phyloP scores from a whole-genome alignment of 2,113 vertebrate genomes.

The Cavia aperea region DNA sequence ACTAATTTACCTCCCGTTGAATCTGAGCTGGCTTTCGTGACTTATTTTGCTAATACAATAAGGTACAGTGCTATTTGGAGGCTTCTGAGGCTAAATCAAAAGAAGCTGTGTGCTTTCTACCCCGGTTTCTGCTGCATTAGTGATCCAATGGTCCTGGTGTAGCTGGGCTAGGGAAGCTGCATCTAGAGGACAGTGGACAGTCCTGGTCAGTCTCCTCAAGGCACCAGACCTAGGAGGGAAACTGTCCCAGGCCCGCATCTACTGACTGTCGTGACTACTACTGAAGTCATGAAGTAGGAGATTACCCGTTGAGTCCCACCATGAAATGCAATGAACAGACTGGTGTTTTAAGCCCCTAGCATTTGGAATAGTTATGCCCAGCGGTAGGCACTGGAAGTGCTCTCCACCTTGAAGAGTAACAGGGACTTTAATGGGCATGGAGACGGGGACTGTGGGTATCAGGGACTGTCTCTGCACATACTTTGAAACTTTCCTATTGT shows the following conservation, averaged over 20 bases:
- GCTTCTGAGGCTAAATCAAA: background rate
- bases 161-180: background rate
- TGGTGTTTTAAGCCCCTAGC: background rate
- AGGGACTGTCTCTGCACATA: background rate
- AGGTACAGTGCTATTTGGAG: background rate
- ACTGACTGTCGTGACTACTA: background rate
- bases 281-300: background rate
- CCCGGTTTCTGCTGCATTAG: background rate
- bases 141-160: background rate
- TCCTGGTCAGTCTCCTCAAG: background rate
- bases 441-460: background rate
- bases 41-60: background rate
- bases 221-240: background rate
- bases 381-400: background rate
- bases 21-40: background rate
- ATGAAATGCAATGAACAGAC: background rate
- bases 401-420: background rate
- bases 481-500: background rate
- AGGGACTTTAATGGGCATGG: background rate
- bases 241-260: no score
- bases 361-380: background rate
- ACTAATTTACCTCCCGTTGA: background rate
- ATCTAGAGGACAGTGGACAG: background rate
- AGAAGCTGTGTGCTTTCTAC: background rate
- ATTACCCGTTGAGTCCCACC: background rate